Conservation (phyloP, 2,888 invertebrate species). For the Philaethria dido region DNA sequence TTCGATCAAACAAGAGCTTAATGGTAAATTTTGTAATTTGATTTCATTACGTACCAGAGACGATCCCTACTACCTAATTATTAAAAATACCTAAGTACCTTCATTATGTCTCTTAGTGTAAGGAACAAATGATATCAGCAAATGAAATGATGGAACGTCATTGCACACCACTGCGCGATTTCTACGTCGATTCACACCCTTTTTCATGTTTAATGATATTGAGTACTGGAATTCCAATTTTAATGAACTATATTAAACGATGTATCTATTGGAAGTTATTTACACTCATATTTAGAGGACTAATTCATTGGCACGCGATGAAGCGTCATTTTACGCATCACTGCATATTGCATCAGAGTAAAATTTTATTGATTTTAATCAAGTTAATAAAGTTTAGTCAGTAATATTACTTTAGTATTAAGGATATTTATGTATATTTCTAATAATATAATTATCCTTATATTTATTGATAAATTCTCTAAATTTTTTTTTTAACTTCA, state of each 20-base stretch:
- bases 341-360: conserved; percentile 65
- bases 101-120: conserved; percentile 10
- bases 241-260: conserved; percentile 15
- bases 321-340: conserved; percentile 63
- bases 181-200: conserved; percentile 26
- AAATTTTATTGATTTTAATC: conserved; percentile 51
- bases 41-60: neutral
- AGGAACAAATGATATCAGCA: conserved; percentile 19
- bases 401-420: neutral
- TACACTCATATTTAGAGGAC: conserved; percentile 53
- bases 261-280: conserved; percentile 3
- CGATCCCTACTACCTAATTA: neutral
- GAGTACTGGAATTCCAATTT: conserved; percentile 20
- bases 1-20: too few relatives aligned
- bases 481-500: too few relatives aligned
- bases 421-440: conserved; percentile 5
- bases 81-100: neutral
- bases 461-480: neutral
- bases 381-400: conserved; percentile 10
- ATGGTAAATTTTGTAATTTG: too few relatives aligned
- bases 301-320: conserved; percentile 61
- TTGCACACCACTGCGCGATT: conserved; percentile 18
- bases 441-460: neutral
- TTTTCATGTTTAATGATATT: conserved; percentile 14
- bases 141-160: conserved; percentile 25